Conservation (phyloP, 1,140 invertebrate species). For the Drosophila dunni region DNA sequence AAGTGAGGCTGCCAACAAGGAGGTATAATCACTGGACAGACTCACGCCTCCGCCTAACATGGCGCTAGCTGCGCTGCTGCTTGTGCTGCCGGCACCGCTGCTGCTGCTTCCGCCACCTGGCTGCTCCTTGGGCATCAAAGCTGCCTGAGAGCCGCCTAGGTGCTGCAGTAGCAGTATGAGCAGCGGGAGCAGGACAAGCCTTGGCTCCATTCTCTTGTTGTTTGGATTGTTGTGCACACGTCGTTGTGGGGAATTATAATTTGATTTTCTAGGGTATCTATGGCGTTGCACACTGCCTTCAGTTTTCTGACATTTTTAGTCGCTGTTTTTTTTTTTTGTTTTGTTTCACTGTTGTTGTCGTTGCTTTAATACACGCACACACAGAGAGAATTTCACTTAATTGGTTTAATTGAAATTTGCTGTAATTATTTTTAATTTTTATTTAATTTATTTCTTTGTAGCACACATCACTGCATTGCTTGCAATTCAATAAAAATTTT, state of each 20-base stretch:
- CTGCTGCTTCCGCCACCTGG: constrained; percentile 10
- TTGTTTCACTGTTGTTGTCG: background rate
- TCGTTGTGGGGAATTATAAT: constrained; percentile 7
- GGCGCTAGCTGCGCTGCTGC: constrained; percentile 54
- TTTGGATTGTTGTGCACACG: background rate
- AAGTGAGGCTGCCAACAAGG: constrained; percentile 43
- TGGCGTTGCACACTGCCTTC: constrained; percentile 19
- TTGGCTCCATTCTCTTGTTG: constrained; percentile 30
- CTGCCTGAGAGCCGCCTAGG: constrained; percentile 19
- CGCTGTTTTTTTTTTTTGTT: constrained; percentile 7
- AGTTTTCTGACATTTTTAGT: constrained; percentile 65
- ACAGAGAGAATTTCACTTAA: constrained; percentile 1
- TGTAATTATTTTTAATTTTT: constrained; percentile 8
- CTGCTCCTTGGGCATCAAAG: constrained; percentile 53
- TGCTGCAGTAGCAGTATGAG: constrained; percentile 41
- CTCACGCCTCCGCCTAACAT: constrained; percentile 67
- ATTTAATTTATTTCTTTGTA: constrained; percentile 21
- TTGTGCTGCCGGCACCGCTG: constrained; percentile 3
- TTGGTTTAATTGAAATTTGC: constrained; percentile 6
- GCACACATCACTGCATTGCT: constrained; percentile 43
- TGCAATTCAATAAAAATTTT: background rate
- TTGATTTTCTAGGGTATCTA: constrained; percentile 19
- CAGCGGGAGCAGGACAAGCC: constrained; percentile 29
- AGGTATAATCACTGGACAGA: constrained; percentile 62
- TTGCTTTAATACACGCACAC: constrained; percentile 1